phyloP scores from a whole-genome alignment of 1,140 invertebrate species.

The Cydia fagiglandana region DNA sequence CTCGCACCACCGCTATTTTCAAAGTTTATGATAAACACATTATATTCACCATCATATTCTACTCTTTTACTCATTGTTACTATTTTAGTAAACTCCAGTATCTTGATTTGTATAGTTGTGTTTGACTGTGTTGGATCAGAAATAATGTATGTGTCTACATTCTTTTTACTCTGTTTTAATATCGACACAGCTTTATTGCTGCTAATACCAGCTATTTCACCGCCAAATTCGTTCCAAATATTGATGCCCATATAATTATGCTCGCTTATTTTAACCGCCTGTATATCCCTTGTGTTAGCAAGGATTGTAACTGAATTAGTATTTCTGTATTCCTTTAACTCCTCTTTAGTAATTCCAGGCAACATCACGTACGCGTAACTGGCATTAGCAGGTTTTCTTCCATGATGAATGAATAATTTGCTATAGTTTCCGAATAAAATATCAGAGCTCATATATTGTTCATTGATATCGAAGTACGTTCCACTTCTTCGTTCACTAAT shows the following conservation, averaged over 20 bases:
- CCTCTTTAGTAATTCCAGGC: not conserved
- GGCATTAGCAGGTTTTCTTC: not conserved
- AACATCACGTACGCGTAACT: not conserved
- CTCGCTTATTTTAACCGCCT: constrained; percentile 2
- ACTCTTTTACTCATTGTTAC: not conserved
- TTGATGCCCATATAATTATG: constrained; percentile 1
- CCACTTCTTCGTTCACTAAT: not conserved
- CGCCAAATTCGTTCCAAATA: not conserved
- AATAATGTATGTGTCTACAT: not conserved
- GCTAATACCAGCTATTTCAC: not conserved
- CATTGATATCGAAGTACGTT: not conserved
- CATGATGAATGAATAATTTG: not conserved
- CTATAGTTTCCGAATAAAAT: not conserved
- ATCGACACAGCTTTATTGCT: constrained; percentile 1
- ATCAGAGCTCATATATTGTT: not conserved
- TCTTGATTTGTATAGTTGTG: not conserved
- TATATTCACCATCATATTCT: constrained; percentile 9
- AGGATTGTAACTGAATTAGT: not conserved
- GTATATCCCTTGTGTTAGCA: not conserved
- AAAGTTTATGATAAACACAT: not conserved
- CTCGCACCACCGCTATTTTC: not conserved
- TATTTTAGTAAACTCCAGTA: constrained; percentile 1
- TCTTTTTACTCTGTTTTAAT: constrained; percentile 1
- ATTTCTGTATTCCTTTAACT: not conserved
- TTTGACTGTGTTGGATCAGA: not conserved